Conservation (phyloP, 1,140 invertebrate species). For the Globodera rostochiensis region DNA sequence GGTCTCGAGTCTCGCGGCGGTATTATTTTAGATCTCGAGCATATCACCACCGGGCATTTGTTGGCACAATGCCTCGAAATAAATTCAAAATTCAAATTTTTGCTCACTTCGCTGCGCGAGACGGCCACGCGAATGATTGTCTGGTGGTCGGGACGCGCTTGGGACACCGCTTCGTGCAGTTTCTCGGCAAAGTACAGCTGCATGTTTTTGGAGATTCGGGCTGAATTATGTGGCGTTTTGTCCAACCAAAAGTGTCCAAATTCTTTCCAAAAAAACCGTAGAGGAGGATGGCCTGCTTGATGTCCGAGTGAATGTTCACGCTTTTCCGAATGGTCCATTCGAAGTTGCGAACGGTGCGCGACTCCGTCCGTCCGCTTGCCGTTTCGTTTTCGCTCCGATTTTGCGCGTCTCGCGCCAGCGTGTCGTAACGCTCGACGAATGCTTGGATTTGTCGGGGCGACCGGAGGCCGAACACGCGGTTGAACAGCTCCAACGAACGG, state of each 20-base stretch:
- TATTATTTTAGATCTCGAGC: too few relatives aligned
- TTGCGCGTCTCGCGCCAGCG: constrained; percentile 26
- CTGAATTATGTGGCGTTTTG: constrained; percentile 14
- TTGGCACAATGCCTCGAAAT: constrained; percentile 6
- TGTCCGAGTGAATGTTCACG: constrained; percentile 54
- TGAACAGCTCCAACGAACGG: constrained; percentile 51
- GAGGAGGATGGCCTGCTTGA: constrained; percentile 46
- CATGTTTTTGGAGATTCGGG: constrained; percentile 53
- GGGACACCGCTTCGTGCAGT: constrained; percentile 55
- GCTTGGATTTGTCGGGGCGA: constrained; percentile 46
- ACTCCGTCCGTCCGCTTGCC: constrained; percentile 25
- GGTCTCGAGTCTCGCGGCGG: too few relatives aligned
- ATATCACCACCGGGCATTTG: not conserved
- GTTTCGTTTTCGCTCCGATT: constrained; percentile 1
- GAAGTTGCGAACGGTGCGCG: constrained; percentile 41
- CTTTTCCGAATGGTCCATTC: constrained; percentile 46
- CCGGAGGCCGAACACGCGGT: constrained; percentile 42
- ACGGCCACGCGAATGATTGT: constrained; percentile 52
- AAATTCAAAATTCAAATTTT: not conserved
- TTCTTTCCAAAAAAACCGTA: constrained; percentile 25
- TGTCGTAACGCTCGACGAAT: constrained; percentile 50
- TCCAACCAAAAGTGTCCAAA: not conserved
- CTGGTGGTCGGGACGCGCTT: constrained; percentile 49
- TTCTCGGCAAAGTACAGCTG: constrained; percentile 55
- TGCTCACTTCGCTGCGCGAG: constrained; percentile 43